Evolutionary conservation across 2,888 invertebrate species (phyloP).

Genomic region (Lepidochrysops patricia): DNA sequence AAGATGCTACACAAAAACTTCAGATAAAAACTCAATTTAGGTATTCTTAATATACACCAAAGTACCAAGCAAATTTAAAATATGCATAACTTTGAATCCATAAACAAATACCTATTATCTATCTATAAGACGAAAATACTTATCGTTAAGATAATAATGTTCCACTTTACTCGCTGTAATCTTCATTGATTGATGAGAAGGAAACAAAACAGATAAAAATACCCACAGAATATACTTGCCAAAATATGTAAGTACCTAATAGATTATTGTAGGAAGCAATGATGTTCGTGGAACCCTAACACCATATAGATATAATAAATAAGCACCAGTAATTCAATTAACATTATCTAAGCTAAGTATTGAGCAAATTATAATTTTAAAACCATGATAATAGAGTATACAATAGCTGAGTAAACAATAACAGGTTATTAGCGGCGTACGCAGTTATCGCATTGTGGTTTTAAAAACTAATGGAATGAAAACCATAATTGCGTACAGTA

Average conservation of each 20-base stretch:
- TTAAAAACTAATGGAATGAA: not conserved
- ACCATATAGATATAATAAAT: not conserved
- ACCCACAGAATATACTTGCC: not conserved
- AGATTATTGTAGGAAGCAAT: not conserved
- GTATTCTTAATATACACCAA: too few species aligned
- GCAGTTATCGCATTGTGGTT: not conserved
- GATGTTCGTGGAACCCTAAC: not conserved
- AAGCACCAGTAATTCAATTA: not conserved
- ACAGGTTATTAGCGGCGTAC: not conserved
- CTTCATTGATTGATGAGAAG: constrained; percentile 4
- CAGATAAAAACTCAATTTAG: too few species aligned
- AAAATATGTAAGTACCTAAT: too few species aligned
- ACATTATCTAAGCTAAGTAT: not conserved
- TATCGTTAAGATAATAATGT: not conserved
- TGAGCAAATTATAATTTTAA: not conserved
- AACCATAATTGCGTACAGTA: not conserved
- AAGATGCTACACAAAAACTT: too few species aligned
- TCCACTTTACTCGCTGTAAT: not conserved
- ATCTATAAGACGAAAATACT: not conserved
- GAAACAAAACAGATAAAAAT: constrained; percentile 8
- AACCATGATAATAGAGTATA: not conserved
- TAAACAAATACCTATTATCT: too few species aligned
- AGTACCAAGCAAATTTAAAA: too few species aligned
- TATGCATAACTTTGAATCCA: too few species aligned
- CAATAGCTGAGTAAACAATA: not conserved